Evolutionary conservation across 2,113 vertebrate genomes (phyloP).

Genomic region (Condylura cristata): DNA sequence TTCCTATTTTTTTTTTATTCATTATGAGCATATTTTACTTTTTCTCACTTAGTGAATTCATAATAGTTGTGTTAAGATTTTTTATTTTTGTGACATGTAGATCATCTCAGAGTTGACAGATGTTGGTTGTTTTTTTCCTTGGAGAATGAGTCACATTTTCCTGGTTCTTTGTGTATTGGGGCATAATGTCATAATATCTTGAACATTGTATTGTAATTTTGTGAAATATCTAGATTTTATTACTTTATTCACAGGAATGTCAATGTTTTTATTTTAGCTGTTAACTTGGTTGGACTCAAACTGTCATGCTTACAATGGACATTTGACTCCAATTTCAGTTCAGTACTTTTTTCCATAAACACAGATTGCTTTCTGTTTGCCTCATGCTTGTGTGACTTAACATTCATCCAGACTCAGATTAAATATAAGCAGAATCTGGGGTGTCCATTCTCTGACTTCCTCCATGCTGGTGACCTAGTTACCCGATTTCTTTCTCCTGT

Average conservation of each 20-base stretch:
- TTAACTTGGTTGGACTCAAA: background rate
- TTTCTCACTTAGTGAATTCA: background rate
- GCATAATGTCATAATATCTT: background rate
- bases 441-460: background rate
- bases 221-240: slow-evolving; percentile 8
- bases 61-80: background rate
- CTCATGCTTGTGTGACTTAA: background rate
- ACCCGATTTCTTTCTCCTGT: background rate
- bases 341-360: background rate
- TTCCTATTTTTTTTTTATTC: slow-evolving; percentile 7
- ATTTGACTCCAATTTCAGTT: background rate
- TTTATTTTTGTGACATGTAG: background rate
- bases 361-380: background rate
- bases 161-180: background rate
- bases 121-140: background rate
- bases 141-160: background rate
- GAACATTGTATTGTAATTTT: background rate
- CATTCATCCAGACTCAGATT: background rate
- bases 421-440: background rate
- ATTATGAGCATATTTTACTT: background rate
- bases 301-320: background rate
- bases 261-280: background rate
- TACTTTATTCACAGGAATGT: slow-evolving; percentile 6
- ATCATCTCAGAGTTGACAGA: background rate
- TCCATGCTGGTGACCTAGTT: background rate